Base-by-base conservation (phyloP, 2,797 vertebrate genomes). In the Falco concolor region DNA sequence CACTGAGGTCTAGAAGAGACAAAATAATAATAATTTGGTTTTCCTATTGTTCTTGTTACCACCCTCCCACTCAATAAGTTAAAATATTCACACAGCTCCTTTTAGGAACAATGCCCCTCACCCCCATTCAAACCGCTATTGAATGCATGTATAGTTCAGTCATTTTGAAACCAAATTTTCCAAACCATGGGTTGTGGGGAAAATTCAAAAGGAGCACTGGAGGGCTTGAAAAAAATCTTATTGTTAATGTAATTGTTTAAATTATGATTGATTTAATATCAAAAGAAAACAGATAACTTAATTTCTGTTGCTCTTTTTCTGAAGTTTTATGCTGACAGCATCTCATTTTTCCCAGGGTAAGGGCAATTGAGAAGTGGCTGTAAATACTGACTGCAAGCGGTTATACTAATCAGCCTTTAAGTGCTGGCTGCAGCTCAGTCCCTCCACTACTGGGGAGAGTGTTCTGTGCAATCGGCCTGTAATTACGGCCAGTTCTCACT, bases 11-110 rank as follows among this genome's bases (percentile, higher is more conserved):
- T 81, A 56, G 53, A 95, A 84, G 50, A 94, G 70, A 93, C 40
- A 90, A 94, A 95, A 95, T 93, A 92, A 84, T 63, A 92, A 89
- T 93, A 70, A 91, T 95, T 93, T 78, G 12, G 44, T 54, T 84
- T 79, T 78, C 61, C 82, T 69, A 25, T 93, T 91, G 91, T 90
- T 95, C 83, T 88, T 86, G 28, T 67, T 92, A 70, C 84, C 74
- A 60, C 76, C 10, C 54, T 91, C 56, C 83, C 73, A 82, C 56
- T 94, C 74, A 75, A 27, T 93, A 84, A 82, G 59, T 82, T 95
- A 73, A 95, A 96, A 95, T 91, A 96, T 84, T 94, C 91, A 91
- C 82, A 75, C 27, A 92, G 57, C 68, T 91, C 47, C 64, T 75
- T 90, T 95, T 86, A 89, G 91, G 19, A 92, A 76, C 87, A 95